Percentiles rank a stretch among this genome's conserved stretches.
Evolutionary conservation across 2,113 vertebrate genomes (phyloP).

Genomic region (Perca fluviatilis): DNA sequence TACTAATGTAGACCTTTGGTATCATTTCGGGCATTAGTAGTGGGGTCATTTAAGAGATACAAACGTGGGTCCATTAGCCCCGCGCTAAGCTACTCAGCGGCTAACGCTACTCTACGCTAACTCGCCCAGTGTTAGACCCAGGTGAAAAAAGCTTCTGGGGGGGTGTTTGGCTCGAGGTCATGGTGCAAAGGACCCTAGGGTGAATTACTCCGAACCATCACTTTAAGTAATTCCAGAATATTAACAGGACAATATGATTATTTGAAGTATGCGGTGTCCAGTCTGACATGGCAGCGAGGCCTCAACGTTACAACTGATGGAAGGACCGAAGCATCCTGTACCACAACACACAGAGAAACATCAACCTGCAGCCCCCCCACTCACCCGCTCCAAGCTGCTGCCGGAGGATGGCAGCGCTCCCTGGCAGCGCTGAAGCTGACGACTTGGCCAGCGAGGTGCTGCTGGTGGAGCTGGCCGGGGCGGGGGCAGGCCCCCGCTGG

Average conservation of each 20-base stretch:
- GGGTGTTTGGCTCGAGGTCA: no score
- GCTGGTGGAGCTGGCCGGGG: constrained; percentile 72
- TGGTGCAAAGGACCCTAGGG: no score
- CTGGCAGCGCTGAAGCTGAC: constrained; percentile 85
- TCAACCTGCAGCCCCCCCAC: constrained; percentile 40
- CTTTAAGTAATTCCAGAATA: background rate
- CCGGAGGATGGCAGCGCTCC: constrained; percentile 85
- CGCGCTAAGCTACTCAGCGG: no score
- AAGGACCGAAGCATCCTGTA: background rate
- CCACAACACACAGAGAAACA: background rate
- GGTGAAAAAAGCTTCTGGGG: no score
- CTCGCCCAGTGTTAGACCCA: no score
- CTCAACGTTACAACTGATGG: background rate
- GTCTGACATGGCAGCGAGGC: background rate
- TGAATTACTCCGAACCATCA: no score
- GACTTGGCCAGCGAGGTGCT: constrained; percentile 81
- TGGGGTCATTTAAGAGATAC: no score
- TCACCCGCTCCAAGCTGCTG: constrained; percentile 90
- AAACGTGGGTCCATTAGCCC: no score
- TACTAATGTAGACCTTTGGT: no score
- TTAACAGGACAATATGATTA: background rate
- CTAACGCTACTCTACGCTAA: no score
- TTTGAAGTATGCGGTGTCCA: background rate
- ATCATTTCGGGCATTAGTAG: no score
- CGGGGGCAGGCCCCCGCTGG: constrained; percentile 72